Percentiles rank a stretch among this genome's conserved stretches.
These are phyloP conservation scores for Xiphophorus birchmanni DNA, from an alignment of 2,797 vertebrate genomes.

Conservation along the genomic window DNA sequence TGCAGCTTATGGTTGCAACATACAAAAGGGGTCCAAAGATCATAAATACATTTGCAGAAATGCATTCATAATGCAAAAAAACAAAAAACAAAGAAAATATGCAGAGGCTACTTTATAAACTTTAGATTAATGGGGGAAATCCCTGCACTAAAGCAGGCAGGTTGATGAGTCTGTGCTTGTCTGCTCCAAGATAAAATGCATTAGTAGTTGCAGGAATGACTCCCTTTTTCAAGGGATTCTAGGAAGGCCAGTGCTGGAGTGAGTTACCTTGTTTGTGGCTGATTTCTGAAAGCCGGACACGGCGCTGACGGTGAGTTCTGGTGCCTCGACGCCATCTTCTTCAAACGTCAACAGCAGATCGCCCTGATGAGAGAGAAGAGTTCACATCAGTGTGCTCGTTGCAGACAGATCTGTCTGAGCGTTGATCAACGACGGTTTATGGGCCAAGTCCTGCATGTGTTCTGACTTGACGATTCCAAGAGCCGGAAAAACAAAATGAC, in stretches of 20 bases:
- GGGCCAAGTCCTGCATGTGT: not conserved
- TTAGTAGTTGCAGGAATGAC: not conserved
- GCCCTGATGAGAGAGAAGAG: slow-evolving; percentile 63
- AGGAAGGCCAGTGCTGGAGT: slow-evolving; percentile 11
- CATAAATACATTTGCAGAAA: not conserved
- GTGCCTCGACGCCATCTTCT: slow-evolving; percentile 81
- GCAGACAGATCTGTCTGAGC: not conserved
- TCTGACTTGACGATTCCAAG: slow-evolving; percentile 16
- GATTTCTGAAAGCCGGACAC: slow-evolving; percentile 84
- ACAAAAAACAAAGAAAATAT: not conserved
- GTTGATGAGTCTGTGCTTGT: slow-evolving; percentile 28
- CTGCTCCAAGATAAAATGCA: slow-evolving; percentile 16
- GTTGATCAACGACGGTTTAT: not conserved
- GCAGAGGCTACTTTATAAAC: not conserved
- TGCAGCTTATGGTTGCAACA: not conserved
- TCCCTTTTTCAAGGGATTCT: slow-evolving; percentile 6
- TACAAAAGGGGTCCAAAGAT: not conserved
- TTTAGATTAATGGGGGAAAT: slow-evolving; percentile 6
- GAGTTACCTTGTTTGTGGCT: slow-evolving; percentile 84
- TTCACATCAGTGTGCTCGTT: not conserved
- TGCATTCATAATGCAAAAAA: not conserved
- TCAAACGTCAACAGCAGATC: slow-evolving; percentile 83
- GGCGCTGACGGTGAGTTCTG: slow-evolving; percentile 83
- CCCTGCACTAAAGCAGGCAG: slow-evolving; percentile 1
- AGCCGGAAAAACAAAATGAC: not conserved